Evolutionary conservation across 2,113 vertebrate genomes (phyloP).

Genomic region (Dromaius novaehollandiae): DNA sequence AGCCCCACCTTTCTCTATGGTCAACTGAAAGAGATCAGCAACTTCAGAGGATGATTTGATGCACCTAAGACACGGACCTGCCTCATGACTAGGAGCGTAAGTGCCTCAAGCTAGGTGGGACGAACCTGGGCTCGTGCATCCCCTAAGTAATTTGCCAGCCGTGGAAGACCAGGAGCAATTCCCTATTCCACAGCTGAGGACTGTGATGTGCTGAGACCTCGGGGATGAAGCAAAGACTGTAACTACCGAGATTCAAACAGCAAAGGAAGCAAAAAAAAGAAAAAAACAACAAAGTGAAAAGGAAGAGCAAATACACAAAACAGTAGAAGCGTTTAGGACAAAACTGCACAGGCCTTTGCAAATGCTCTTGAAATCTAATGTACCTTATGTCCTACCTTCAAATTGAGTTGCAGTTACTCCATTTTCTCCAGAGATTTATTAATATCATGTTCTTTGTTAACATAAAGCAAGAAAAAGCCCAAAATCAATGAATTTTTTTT

Average conservation of each 20-base stretch:
- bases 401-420: neutral
- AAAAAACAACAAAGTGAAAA: neutral
- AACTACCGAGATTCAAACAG: neutral
- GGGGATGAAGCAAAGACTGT: neutral
- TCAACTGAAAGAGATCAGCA: neutral
- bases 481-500: neutral
- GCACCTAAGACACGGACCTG: neutral
- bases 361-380: neutral
- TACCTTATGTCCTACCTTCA: neutral
- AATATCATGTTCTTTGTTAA: neutral
- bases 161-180: neutral
- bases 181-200: neutral
- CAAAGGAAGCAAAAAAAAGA: neutral
- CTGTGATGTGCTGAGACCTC: neutral
- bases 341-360: constrained; percentile 6
- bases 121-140: neutral
- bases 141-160: neutral
- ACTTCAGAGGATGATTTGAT: neutral
- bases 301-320: neutral
- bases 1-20: neutral
- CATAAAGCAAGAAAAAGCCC: neutral
- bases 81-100: neutral
- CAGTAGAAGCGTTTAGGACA: neutral
- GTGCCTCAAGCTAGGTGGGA: neutral
- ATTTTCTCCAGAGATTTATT: constrained; percentile 9